Evolutionary conservation across 2,888 invertebrate species (phyloP).

Genomic region (Tachina grossa): DNA sequence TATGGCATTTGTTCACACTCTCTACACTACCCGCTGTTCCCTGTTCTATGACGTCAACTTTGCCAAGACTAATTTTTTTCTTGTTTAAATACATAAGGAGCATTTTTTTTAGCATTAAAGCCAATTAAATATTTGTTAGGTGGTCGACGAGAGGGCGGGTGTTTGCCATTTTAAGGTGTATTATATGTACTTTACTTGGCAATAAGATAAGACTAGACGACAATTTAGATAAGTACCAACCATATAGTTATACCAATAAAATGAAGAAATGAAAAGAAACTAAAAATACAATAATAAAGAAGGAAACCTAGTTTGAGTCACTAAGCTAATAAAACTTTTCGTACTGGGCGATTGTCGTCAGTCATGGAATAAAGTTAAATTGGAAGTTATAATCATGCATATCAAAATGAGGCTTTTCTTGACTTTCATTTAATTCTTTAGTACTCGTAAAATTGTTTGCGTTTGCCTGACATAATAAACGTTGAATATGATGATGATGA

Average conservation of each 20-base stretch:
- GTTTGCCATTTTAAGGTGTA: constrained; percentile 44
- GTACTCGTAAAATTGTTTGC: constrained; percentile 24
- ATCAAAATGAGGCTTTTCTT: constrained; percentile 31
- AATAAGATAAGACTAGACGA: constrained; percentile 64
- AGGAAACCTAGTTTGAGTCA: constrained; percentile 55
- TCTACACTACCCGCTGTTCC: constrained; percentile 10
- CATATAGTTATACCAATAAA: constrained; percentile 25
- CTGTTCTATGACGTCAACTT: constrained; percentile 57
- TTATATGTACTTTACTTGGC: constrained; percentile 28
- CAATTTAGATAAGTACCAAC: constrained; percentile 57
- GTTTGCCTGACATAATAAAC: constrained; percentile 26
- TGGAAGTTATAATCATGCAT: constrained; percentile 64
- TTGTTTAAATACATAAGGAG: constrained; percentile 13
- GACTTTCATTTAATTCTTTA: constrained; percentile 17
- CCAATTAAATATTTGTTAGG: background rate
- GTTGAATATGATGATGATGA: constrained; percentile 41
- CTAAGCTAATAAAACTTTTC: constrained; percentile 40
- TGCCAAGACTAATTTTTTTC: background rate
- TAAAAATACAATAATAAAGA: background rate
- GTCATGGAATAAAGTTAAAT: constrained; percentile 64
- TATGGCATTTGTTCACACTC: constrained; percentile 41
- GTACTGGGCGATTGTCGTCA: constrained; percentile 36
- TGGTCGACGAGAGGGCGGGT: constrained; percentile 6
- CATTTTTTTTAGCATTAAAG: constrained; percentile 24
- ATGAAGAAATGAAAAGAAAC: no score